These are phyloP conservation scores for Maniola hyperantus DNA, from an alignment of 2,888 invertebrate genomes.

Conservation along the genomic window DNA sequence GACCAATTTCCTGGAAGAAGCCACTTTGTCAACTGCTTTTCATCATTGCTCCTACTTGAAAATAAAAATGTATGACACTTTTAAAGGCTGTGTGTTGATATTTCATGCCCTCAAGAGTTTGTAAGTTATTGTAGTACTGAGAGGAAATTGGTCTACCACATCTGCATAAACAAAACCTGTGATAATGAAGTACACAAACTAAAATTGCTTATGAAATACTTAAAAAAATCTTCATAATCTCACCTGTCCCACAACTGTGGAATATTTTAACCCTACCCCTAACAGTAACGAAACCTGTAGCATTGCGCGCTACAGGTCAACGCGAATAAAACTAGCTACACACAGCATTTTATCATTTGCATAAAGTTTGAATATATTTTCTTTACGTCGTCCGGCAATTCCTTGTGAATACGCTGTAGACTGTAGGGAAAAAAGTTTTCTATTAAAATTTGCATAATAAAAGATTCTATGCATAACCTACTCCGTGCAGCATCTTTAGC, in stretches of 20 bases:
- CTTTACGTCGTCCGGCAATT: conserved; percentile 76
- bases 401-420: conserved; percentile 79
- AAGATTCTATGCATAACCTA: conserved; percentile 72
- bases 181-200: conserved; percentile 52
- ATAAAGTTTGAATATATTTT: conserved; percentile 71
- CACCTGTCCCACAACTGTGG: conserved; percentile 80
- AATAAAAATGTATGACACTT: neutral
- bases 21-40: conserved; percentile 3
- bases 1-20: conserved; percentile 38
- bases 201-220: conserved; percentile 71
- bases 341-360: conserved; percentile 73
- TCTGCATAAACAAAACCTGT: conserved; percentile 37
- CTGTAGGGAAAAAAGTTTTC: conserved; percentile 82
- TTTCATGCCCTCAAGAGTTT: neutral
- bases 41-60: neutral
- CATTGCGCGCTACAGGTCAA: conserved; percentile 84
- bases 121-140: neutral
- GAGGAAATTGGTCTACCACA: conserved; percentile 42
- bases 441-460: conserved; percentile 76
- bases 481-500: conserved; percentile 2
- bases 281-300: conserved; percentile 81
- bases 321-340: conserved; percentile 80
- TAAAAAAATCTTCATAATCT: conserved; percentile 78
- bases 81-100: neutral
- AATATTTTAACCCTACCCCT: conserved; percentile 77